These are phyloP conservation scores for Cephalotes varians DNA, from an alignment of 2,888 invertebrate species.

Conservation along the genomic window DNA sequence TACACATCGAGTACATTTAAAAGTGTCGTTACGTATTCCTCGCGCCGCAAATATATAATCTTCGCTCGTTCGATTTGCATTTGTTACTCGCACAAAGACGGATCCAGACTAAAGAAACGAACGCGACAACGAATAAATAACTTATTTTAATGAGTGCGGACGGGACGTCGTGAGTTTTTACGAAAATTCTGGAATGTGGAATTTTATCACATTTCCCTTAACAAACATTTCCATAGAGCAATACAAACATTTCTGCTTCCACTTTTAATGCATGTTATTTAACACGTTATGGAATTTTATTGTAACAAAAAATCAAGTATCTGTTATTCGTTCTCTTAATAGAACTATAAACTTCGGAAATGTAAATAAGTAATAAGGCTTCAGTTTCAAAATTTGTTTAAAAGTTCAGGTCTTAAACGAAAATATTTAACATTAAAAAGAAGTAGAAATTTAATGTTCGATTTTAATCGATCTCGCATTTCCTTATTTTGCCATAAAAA, in stretches of 20 bases:
- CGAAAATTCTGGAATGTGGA: too few relatives aligned
- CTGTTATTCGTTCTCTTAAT: not conserved
- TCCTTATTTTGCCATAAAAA: not conserved
- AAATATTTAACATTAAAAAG: not conserved
- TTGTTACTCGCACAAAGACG: not conserved
- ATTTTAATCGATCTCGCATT: not conserved
- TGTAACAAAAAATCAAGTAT: not conserved
- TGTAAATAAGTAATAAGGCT: not conserved
- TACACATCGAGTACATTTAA: slow-evolving; percentile 81
- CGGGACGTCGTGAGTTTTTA: not conserved
- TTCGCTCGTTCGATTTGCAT: slow-evolving; percentile 26
- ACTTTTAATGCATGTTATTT: not conserved
- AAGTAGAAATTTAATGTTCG: not conserved
- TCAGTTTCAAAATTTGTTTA: not conserved
- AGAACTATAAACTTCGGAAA: not conserved
- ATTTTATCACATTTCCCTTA: not conserved
- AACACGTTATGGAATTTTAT: not conserved
- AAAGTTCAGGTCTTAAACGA: not conserved
- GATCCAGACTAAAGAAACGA: not conserved
- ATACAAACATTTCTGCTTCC: not conserved
- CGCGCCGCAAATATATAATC: slow-evolving; percentile 38
- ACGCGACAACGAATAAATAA: not conserved
- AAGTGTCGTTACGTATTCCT: slow-evolving; percentile 55
- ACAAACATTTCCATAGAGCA: not conserved
- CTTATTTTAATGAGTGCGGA: not conserved